These are phyloP conservation scores for Hydrozoanthus gracilis DNA, from an alignment of 92 coral and sea anemone genomes.

Conservation along the genomic window DNA sequence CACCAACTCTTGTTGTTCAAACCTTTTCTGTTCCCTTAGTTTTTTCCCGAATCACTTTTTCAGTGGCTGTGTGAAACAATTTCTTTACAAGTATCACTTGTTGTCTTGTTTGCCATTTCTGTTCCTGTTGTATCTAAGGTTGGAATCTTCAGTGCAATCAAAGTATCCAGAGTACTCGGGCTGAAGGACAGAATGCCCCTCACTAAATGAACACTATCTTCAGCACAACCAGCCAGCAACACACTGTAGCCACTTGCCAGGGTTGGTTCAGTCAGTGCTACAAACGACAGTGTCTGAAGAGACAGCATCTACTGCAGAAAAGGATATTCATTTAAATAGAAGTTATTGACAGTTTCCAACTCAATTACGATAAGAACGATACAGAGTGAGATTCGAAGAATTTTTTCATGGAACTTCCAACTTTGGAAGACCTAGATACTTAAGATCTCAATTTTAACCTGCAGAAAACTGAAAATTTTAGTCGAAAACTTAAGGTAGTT, in stretches of 20 bases:
- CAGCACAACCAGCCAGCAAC: constrained; percentile 30
- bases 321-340: too few relatives aligned
- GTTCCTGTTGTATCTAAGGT: constrained; percentile 1
- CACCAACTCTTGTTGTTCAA: constrained; percentile 32
- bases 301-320: constrained; percentile 3
- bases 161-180: constrained; percentile 16
- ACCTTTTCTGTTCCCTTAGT: constrained; percentile 1
- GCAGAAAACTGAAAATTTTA: too few relatives aligned
- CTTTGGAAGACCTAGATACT: too few relatives aligned
- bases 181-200: constrained; percentile 13
- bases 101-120: not conserved
- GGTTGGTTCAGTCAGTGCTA: constrained; percentile 12
- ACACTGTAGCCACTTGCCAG: constrained; percentile 12
- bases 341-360: too few relatives aligned
- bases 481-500: too few relatives aligned
- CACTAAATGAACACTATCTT: not conserved
- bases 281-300: constrained; percentile 5
- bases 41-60: not conserved
- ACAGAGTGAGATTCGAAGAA: too few relatives aligned
- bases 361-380: too few relatives aligned
- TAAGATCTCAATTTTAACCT: too few relatives aligned
- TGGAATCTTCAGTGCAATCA: constrained; percentile 28
- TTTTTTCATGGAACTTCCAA: too few relatives aligned
- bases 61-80: not conserved
- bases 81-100: not conserved